A percentile compares a stretch with the other conserved stretches of the same genome.
Evolutionary conservation across 2,113 vertebrate species (phyloP).

Genomic region (Salvelinus namaycush): DNA sequence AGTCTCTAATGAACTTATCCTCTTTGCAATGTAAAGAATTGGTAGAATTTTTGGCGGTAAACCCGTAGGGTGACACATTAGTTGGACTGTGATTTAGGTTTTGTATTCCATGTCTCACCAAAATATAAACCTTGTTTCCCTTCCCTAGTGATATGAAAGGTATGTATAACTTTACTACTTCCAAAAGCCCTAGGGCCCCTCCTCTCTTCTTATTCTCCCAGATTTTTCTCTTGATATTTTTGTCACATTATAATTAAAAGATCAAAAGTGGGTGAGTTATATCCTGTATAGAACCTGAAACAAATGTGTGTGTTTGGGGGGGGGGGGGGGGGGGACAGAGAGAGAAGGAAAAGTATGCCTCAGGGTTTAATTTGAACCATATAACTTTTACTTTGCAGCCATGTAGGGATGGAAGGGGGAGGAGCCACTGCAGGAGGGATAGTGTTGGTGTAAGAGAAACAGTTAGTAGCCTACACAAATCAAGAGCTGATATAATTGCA

Average conservation of each 20-base stretch:
- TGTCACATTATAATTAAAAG: conserved; percentile 70
- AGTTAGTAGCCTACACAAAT: neutral
- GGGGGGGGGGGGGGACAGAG: conserved; percentile 28
- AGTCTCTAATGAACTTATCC: too few species aligned
- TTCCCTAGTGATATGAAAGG: conserved; percentile 44
- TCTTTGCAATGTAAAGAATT: too few species aligned
- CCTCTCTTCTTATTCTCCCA: conserved; percentile 2
- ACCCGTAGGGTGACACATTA: neutral
- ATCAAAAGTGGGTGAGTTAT: conserved; percentile 66
- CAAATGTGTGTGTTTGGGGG: conserved; percentile 44
- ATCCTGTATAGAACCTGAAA: conserved; percentile 70
- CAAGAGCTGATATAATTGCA: neutral
- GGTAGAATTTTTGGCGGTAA: too few species aligned
- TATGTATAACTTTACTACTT: conserved; percentile 44
- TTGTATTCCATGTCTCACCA: neutral
- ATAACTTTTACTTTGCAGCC: conserved; percentile 41
- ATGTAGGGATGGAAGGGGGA: conserved; percentile 17
- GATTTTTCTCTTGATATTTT: conserved; percentile 60
- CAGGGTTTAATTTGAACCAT: conserved; percentile 68
- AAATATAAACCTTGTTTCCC: conserved; percentile 1
- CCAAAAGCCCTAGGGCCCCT: conserved; percentile 27
- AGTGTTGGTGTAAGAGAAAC: neutral
- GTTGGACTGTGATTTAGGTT: conserved; percentile 29
- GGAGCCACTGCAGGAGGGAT: conserved; percentile 16
- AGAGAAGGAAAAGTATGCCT: conserved; percentile 48